Evolutionary conservation across 2,888 invertebrate genomes (phyloP).

Genomic region (Eulithis prunata): DNA sequence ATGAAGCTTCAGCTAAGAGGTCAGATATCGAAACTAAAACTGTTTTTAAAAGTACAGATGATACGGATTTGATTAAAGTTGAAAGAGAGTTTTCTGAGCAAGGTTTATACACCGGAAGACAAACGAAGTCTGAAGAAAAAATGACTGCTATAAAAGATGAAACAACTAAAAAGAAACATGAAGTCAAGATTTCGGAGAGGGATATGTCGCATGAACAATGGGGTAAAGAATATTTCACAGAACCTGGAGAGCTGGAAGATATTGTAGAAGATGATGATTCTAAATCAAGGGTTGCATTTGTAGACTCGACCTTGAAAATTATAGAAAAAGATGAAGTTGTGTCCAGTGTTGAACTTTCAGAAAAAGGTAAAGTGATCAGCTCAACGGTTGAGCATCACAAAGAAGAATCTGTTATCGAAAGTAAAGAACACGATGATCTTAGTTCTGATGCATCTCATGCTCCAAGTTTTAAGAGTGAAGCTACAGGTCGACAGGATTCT

Average conservation of each 20-base stretch:
- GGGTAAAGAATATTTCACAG: slow-evolving; percentile 82
- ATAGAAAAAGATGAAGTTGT: slow-evolving; percentile 78
- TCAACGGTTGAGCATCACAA: slow-evolving; percentile 77
- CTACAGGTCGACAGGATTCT: slow-evolving; percentile 69
- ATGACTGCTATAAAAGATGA: slow-evolving; percentile 81
- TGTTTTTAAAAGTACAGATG: slow-evolving; percentile 72
- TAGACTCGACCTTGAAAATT: slow-evolving; percentile 75
- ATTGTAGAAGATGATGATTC: slow-evolving; percentile 74
- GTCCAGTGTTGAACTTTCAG: slow-evolving; percentile 72
- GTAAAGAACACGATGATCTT: slow-evolving; percentile 77
- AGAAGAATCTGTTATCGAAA: slow-evolving; percentile 78
- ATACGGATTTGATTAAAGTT: slow-evolving; percentile 70
- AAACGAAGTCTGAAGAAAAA: slow-evolving; percentile 78
- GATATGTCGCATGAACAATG: slow-evolving; percentile 81
- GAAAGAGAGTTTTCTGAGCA: slow-evolving; percentile 77
- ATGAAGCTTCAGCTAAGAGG: slow-evolving; percentile 78
- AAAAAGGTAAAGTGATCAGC: slow-evolving; percentile 78
- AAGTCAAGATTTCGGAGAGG: slow-evolving; percentile 81
- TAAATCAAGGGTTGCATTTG: slow-evolving; percentile 70
- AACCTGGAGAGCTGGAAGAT: slow-evolving; percentile 76
- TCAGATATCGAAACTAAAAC: slow-evolving; percentile 79
- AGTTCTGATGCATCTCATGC: slow-evolving; percentile 80
- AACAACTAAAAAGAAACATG: slow-evolving; percentile 75
- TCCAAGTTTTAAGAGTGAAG: slow-evolving; percentile 76
- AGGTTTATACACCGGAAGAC: slow-evolving; percentile 75